Evolutionary conservation across 1,140 invertebrate genomes (phyloP).

Genomic region (Drosophila mojavensis): DNA sequence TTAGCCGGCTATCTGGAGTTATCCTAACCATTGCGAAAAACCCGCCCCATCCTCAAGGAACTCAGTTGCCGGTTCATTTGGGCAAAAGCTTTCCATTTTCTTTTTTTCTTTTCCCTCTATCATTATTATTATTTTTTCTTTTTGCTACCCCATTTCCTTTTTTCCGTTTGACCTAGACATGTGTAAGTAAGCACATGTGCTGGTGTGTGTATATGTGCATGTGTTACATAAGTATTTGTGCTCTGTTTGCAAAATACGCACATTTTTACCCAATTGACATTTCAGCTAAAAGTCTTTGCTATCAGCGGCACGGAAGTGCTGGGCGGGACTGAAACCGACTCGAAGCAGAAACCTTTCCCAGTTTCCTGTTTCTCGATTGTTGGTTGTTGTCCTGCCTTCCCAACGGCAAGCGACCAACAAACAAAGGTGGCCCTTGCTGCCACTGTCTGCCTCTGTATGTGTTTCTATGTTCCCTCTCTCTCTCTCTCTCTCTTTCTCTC

Average conservation of each 20-base stretch:
- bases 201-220: slow-evolving; percentile 4
- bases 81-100: slow-evolving; percentile 50
- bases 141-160: slow-evolving; percentile 9
- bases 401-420: slow-evolving; percentile 32
- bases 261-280: slow-evolving; percentile 60
- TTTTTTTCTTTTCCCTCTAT: slow-evolving; percentile 5
- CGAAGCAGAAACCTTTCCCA: not conserved
- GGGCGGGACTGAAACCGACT: slow-evolving; percentile 23
- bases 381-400: slow-evolving; percentile 9
- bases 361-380: not conserved
- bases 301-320: slow-evolving; percentile 34
- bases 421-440: slow-evolving; percentile 25
- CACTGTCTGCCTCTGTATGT: too few relatives aligned
- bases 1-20: slow-evolving; percentile 41
- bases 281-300: slow-evolving; percentile 51
- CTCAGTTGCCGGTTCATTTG: slow-evolving; percentile 29
- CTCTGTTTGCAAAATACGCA: slow-evolving; percentile 56
- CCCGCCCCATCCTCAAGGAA: not conserved
- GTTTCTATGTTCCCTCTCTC: not conserved
- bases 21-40: slow-evolving; percentile 22
- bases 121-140: slow-evolving; percentile 3
- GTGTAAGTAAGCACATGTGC: slow-evolving; percentile 8
- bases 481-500: not conserved
- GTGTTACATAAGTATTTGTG: slow-evolving; percentile 37
- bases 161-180: not conserved